Conservation (phyloP, 53 echinoderm and acorn worm genomes). For the Paracentrotus lividus region DNA sequence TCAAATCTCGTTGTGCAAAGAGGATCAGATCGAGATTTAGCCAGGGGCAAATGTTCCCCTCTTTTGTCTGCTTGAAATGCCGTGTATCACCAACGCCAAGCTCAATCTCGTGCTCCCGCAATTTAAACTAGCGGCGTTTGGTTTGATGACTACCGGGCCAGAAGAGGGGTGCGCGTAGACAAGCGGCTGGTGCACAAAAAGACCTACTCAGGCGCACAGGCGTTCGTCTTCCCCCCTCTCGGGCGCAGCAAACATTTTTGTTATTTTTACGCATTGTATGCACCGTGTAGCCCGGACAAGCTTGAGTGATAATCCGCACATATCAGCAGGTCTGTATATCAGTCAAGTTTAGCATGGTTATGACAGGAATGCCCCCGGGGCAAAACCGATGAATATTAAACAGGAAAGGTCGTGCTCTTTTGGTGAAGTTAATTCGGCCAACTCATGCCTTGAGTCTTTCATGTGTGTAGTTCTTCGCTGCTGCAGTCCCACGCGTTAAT, state of each 20-base stretch:
- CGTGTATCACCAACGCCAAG: constrained; percentile 6
- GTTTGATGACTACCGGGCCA: constrained; percentile 40
- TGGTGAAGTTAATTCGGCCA: constrained; percentile 50
- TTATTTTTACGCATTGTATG: constrained; percentile 60
- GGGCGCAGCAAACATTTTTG: constrained; percentile 53
- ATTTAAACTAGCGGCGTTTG: constrained; percentile 57
- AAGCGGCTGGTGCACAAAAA: constrained; percentile 62
- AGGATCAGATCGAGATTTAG: constrained; percentile 29
- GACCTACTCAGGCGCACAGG: constrained; percentile 7
- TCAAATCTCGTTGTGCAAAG: constrained; percentile 16
- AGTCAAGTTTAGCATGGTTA: constrained; percentile 55
- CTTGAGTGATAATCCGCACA: constrained; percentile 43
- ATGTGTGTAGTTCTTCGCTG: constrained; percentile 12
- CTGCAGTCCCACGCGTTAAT: constrained; percentile 58
- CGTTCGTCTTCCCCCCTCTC: constrained; percentile 22
- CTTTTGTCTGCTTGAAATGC: constrained; percentile 33
- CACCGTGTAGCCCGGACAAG: constrained; percentile 24
- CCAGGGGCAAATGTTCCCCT: constrained; percentile 42
- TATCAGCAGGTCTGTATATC: no score
- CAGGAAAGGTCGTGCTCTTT: constrained; percentile 60
- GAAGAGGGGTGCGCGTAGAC: constrained; percentile 43
- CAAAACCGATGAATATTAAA: constrained; percentile 68
- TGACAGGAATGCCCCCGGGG: constrained; percentile 54
- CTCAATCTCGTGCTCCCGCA: background rate
- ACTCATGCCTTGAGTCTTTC: constrained; percentile 35